A percentile compares a stretch with the other conserved stretches of the same genome.
phyloP scores from a whole-genome alignment of 2,113 vertebrate species.

The Limanda limanda region DNA sequence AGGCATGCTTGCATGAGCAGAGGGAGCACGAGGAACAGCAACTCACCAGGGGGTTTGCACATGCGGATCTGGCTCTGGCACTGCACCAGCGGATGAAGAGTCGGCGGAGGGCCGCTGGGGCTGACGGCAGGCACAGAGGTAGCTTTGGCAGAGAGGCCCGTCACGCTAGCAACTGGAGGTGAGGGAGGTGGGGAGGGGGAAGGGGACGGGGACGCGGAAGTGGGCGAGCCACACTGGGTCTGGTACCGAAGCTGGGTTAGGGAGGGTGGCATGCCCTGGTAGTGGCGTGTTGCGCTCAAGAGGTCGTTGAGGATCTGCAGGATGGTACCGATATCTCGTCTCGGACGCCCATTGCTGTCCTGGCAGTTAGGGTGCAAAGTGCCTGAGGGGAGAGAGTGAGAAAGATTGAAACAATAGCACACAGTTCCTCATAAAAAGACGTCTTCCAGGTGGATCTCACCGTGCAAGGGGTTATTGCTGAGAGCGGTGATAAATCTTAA shows the following conservation, averaged over 20 bases:
- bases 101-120: conserved; percentile 79
- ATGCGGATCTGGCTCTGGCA: conserved; percentile 94
- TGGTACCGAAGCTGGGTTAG: conserved; percentile 97
- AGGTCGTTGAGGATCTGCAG: conserved; percentile 99
- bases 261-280: conserved; percentile 98
- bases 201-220: conserved; percentile 78
- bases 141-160: conserved; percentile 87
- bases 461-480: background rate
- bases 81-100: conserved; percentile 85
- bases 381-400: conserved; percentile 78
- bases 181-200: conserved; percentile 85
- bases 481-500: conserved; percentile 25
- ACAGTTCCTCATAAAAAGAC: conserved; percentile 17
- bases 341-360: conserved; percentile 94
- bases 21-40: conserved; percentile 24
- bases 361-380: conserved; percentile 99
- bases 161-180: conserved; percentile 71
- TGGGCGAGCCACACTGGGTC: conserved; percentile 88
- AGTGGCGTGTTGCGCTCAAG: conserved; percentile 96
- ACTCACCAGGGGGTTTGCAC: conserved; percentile 93
- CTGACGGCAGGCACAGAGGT: conserved; percentile 86
- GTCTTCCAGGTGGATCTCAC: conserved; percentile 2
- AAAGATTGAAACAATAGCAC: background rate
- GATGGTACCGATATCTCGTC: conserved; percentile 96
- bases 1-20: conserved; percentile 43